phyloP scores from a whole-genome alignment of 2,888 invertebrate genomes.

The Amphipyra tragopoginis region DNA sequence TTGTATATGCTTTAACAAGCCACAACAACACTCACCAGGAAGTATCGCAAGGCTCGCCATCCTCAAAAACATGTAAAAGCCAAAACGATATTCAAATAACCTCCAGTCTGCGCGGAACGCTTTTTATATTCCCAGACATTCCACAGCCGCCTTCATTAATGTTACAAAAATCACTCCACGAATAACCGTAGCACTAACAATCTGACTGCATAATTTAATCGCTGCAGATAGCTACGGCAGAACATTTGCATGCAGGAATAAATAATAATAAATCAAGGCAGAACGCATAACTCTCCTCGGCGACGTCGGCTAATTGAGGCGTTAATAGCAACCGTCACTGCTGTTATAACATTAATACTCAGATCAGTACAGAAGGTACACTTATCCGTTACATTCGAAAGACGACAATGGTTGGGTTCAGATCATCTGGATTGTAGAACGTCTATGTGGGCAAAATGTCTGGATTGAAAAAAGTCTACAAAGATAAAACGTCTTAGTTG shows the following conservation, averaged over 20 bases:
- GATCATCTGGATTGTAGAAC: no score
- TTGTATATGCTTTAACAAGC: slow-evolving; percentile 16
- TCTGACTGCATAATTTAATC: slow-evolving; percentile 57
- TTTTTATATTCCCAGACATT: slow-evolving; percentile 44
- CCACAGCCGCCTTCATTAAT: slow-evolving; percentile 38
- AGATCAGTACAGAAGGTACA: not conserved
- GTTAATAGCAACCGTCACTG: slow-evolving; percentile 66
- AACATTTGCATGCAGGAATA: slow-evolving; percentile 61
- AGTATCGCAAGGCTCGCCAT: slow-evolving; percentile 14
- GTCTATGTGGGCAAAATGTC: no score
- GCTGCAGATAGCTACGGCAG: slow-evolving; percentile 24
- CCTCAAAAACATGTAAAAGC: slow-evolving; percentile 36
- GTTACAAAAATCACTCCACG: slow-evolving; percentile 33
- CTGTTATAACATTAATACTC: slow-evolving; percentile 7
- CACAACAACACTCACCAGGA: slow-evolving; percentile 16
- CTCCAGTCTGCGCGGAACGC: not conserved
- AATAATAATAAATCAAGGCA: slow-evolving; percentile 55
- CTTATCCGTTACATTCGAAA: no score
- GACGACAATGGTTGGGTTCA: no score
- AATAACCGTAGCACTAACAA: slow-evolving; percentile 57
- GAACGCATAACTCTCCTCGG: slow-evolving; percentile 52
- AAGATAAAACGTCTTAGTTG: no score
- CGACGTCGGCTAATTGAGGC: slow-evolving; percentile 66
- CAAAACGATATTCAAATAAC: slow-evolving; percentile 32
- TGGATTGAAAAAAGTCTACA: no score